Conservation (phyloP, 2,888 invertebrate genomes). For the Campoplex nolae region DNA sequence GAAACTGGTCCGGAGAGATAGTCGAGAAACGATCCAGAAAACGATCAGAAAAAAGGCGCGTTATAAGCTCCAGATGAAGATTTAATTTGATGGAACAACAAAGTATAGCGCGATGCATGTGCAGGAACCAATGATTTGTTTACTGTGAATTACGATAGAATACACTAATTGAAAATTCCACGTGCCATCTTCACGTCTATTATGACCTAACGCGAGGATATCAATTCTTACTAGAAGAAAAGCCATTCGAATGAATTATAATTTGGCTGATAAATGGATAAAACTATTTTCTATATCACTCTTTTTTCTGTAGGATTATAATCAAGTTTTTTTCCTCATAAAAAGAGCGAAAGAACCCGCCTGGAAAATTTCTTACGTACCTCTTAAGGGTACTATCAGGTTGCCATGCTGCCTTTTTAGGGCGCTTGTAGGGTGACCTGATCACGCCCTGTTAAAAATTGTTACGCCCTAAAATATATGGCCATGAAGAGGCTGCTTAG, state of each 20-base stretch:
- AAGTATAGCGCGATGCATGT: neutral
- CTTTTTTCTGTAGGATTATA: neutral
- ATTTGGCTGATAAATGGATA: no score
- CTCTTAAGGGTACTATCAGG: no score
- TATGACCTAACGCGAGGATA: neutral
- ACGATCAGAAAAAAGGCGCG: conserved; percentile 14
- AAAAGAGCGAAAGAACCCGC: neutral
- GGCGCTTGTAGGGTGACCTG: neutral
- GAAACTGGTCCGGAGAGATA: conserved; percentile 72
- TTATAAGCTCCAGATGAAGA: conserved; percentile 10
- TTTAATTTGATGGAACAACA: conserved; percentile 24
- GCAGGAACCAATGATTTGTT: neutral
- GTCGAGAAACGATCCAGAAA: conserved; percentile 15
- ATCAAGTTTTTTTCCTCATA: neutral
- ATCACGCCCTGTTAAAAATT: neutral
- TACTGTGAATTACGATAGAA: neutral
- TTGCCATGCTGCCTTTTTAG: neutral
- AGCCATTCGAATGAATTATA: neutral
- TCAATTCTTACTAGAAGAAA: no score
- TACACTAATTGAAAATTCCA: neutral
- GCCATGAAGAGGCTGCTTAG: no score
- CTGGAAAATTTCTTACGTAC: no score
- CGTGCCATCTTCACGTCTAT: neutral
- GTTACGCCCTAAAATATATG: neutral
- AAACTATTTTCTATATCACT: no score